A percentile compares a stretch with the other conserved stretches of the same genome.
phyloP scores from a whole-genome alignment of 2,888 invertebrate species.

The Tipula vernalis region DNA sequence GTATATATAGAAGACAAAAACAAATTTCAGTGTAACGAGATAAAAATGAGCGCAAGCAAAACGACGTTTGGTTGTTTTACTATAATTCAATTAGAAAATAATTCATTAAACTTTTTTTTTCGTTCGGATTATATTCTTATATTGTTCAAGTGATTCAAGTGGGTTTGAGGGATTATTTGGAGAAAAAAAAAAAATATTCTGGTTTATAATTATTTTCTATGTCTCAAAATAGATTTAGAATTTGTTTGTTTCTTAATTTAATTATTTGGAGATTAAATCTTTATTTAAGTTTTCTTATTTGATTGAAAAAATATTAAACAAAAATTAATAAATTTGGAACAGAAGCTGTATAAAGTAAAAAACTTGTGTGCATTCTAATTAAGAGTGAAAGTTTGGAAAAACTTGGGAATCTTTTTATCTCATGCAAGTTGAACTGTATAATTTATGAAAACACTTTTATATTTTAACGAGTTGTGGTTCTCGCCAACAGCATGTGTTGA shows the following conservation, averaged over 20 bases:
- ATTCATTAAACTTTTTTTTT: background rate
- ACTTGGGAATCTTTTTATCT: background rate
- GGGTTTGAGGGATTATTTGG: background rate
- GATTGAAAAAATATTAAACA: background rate
- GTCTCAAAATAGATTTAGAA: background rate
- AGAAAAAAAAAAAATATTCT: background rate
- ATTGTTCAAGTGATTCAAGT: background rate
- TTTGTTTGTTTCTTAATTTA: background rate
- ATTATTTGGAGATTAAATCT: background rate
- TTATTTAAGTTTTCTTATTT: background rate
- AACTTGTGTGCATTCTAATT: background rate
- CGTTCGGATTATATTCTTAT: background rate
- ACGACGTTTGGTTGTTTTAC: background rate
- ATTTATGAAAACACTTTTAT: too few species aligned
- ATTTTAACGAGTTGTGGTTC: background rate
- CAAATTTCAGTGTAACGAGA: background rate
- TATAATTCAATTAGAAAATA: background rate
- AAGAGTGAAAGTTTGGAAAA: background rate
- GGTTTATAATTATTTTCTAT: background rate
- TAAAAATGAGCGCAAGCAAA: background rate
- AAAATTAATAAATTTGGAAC: background rate
- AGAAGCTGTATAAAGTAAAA: background rate
- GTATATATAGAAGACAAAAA: background rate
- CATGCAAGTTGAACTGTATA: background rate
- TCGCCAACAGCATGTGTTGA: background rate